Base-by-base conservation (phyloP, 2,797 vertebrate genomes). In the Lacerta viridis region DNA sequence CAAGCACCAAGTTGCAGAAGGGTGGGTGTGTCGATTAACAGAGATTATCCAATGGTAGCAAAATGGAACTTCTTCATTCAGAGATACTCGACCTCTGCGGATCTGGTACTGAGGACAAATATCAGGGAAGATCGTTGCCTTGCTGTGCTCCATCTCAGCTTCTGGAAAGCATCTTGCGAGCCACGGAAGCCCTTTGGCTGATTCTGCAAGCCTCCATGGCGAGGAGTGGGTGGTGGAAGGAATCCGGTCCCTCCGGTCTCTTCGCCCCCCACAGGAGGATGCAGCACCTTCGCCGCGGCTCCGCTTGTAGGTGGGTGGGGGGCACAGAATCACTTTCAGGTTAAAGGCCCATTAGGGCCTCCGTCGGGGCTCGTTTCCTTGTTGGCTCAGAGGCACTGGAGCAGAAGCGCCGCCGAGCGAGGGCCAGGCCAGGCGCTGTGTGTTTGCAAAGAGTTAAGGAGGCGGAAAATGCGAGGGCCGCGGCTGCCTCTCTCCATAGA, bases 361-460 rank as follows among this genome's bases (percentile, higher is more conserved):
- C 72, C 23, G 36, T 2, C 66, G 66, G 64, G 86, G 64, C 80
- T 75, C 25, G 83, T 90, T 55, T 72, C 82, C 96, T 95, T 97
- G 97, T 98, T 97, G 95, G 96, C 97, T 91, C 95, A 91, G 89
- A 96, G 18, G 93, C 97, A 95, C 71, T 92, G 94, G 95, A 81
- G 96, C 97, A 93, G 94, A 93, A 79, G 95, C 95, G 94, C 95
- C 85, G 91, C 94, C 91, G 92, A 94, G 95, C 93, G 91, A 95
- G 94, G 93, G 64, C 79, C 80, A 7, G 8, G 94, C 89, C 94
- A 88, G 93, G 93, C 92, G 96, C 92, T 94, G 94, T 83, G 90
- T 98, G 98, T 99, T 99, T 99, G 98, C 98, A 91, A 85, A 98
- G 98, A 98, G 97, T 97, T 98, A 97, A 97, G 98, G 97, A 97